These are phyloP conservation scores for Geophilus truncorum DNA, from an alignment of 2,888 invertebrate genomes.

Conservation along the genomic window DNA sequence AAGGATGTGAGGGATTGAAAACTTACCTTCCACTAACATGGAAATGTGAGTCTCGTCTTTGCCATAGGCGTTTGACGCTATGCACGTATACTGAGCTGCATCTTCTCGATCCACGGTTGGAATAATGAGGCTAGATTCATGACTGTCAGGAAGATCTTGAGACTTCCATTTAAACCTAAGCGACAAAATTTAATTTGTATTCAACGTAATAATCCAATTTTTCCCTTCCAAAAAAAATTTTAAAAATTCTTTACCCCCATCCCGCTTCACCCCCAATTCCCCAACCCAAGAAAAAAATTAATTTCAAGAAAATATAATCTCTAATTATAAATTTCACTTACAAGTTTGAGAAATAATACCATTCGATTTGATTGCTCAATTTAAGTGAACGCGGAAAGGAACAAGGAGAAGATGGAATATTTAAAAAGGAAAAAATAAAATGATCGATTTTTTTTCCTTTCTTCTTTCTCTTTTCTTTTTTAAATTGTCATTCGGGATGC, in stretches of 20 bases:
- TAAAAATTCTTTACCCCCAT: too few species aligned
- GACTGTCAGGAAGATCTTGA: conserved; percentile 30
- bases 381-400: background rate
- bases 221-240: too few species aligned
- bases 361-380: conserved; percentile 11
- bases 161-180: conserved; percentile 30
- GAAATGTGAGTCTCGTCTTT: conserved; percentile 33
- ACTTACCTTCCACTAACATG: conserved; percentile 34
- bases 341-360: background rate
- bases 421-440: background rate
- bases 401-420: background rate
- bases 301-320: background rate
- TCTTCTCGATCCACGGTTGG: conserved; percentile 33
- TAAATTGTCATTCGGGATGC: background rate
- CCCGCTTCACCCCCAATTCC: too few species aligned
- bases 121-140: conserved; percentile 34
- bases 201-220: background rate
- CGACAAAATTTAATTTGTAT: background rate
- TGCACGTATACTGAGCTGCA: conserved; percentile 31
- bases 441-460: background rate
- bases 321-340: conserved; percentile 23
- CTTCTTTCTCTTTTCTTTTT: background rate
- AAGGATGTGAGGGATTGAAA: background rate
- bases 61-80: conserved; percentile 35
- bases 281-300: too few species aligned